Evolutionary conservation across 1,140 invertebrate genomes (phyloP), one percentile per base, ranked within the genome.

Genomic region (Aphis gossypii): DNA sequence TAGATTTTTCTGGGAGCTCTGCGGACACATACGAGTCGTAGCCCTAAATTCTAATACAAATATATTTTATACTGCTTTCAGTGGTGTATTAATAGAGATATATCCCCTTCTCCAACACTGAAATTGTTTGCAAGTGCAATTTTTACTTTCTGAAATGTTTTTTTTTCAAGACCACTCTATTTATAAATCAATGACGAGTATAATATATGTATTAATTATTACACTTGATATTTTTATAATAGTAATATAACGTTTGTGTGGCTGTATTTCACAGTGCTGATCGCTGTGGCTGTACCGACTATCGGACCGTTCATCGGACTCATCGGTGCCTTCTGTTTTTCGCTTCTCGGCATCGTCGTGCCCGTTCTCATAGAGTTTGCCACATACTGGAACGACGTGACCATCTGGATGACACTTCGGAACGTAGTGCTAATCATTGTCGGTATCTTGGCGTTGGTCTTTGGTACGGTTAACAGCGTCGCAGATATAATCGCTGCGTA

Each of bases 251-350:
- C 9, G 1, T 38, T 9, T 76, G 2, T 8, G 9, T 88, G n/a
- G 5, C 30, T 68, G 11, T 14, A 18, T 76, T 88, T 51, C 7
- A 41, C 94, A 95, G 95, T 95, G 30, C 23, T 94, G 0, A 95
- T 99, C 82, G 99, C 98, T 8, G 96, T 98, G 25, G 97, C 97
- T 21, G 97, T 99, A 54, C 98, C 98, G 1, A 97, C 97, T 48
- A 98, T 99, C 93, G 97, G 97, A 86, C 97, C 99, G 0, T 97
- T 99, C 95, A 98, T 99, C 94, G 97, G 98, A 30, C 96, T 99
- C 44, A 98, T 99, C 94, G 99, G 99, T 93, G 98, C 99, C 18
- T 97, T 99, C 94, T 98, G 98, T 94, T 99, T 99, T 95, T 98
- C 98, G 30, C 97, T 99, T 94, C 96, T 99, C 25, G 98, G 99